Percentiles rank a stretch among this genome's conserved stretches.
phyloP scores from a whole-genome alignment of 1,140 invertebrate genomes.

The Mactra quadrangularis region DNA sequence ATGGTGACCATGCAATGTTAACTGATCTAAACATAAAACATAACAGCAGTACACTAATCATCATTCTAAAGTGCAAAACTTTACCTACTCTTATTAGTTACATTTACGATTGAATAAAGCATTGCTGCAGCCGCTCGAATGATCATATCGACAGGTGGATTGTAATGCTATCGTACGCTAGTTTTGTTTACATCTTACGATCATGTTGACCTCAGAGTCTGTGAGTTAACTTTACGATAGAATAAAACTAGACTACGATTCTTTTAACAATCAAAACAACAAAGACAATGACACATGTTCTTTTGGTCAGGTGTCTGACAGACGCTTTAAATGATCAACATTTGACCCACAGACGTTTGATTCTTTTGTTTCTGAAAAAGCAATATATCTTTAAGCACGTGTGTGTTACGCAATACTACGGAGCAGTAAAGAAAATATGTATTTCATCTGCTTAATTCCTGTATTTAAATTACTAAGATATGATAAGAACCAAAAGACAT shows the following conservation, averaged over 20 bases:
- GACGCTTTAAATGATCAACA: neutral
- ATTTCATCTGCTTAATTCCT: slow-evolving; percentile 20
- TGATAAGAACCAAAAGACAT: slow-evolving; percentile 37
- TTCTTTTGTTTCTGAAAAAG: slow-evolving; percentile 1
- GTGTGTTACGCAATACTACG: slow-evolving; percentile 13
- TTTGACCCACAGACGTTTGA: neutral
- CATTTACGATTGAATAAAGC: no score
- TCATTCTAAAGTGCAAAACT: no score
- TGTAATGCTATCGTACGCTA: no score
- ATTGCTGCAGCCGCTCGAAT: no score
- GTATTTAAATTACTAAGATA: slow-evolving; percentile 38
- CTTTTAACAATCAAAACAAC: neutral
- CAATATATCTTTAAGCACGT: slow-evolving; percentile 4
- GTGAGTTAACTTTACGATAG: no score
- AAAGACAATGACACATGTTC: neutral
- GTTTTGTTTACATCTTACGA: no score
- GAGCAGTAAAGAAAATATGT: slow-evolving; percentile 12
- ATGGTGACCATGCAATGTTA: no score
- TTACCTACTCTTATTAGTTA: no score
- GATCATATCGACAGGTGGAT: no score
- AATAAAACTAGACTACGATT: neutral
- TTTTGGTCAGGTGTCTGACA: slow-evolving; percentile 7
- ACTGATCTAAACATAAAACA: no score
- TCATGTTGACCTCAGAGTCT: no score
- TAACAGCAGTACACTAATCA: no score